These are phyloP conservation scores for Helogale parvula DNA, from an alignment of 2,113 vertebrate species.

Conservation along the genomic window DNA sequence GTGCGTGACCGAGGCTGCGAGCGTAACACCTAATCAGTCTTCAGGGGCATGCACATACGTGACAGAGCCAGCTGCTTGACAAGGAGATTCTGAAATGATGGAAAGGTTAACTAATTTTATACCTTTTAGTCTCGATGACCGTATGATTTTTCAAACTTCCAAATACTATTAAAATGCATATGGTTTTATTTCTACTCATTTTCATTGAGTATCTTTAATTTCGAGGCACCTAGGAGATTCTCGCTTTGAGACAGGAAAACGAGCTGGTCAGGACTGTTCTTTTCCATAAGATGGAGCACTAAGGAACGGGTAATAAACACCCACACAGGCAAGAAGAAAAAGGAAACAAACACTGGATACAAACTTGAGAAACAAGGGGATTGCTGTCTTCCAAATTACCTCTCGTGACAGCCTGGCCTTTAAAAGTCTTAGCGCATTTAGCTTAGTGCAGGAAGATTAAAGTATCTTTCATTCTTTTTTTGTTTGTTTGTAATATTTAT, in stretches of 20 bases:
- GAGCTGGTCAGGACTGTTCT: not conserved
- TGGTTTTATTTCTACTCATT: not conserved
- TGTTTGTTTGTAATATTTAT: too few relatives aligned
- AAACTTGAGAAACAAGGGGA: not conserved
- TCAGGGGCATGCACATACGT: fast-evolving
- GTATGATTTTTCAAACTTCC: not conserved
- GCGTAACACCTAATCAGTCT: fast-evolving
- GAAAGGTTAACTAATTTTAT: not conserved
- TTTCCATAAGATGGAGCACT: not conserved
- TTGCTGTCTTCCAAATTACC: too few relatives aligned
- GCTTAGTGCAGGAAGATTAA: too few relatives aligned
- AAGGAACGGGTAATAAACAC: fast-evolving
- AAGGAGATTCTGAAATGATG: not conserved
- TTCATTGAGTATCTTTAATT: not conserved
- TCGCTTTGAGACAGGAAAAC: not conserved
- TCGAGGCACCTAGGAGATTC: not conserved
- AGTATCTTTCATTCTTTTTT: not conserved
- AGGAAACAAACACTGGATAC: too few relatives aligned
- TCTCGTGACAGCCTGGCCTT: not conserved
- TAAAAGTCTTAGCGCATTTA: not conserved
- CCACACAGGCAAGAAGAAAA: not conserved
- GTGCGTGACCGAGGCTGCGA: fast-evolving
- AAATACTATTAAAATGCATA: not conserved
- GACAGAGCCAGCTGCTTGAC: too few relatives aligned
- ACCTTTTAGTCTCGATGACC: not conserved